Evolutionary conservation across 1,140 invertebrate genomes (phyloP), one percentile per base, ranked within the genome.

Genomic region (Solenopsis invicta): DNA sequence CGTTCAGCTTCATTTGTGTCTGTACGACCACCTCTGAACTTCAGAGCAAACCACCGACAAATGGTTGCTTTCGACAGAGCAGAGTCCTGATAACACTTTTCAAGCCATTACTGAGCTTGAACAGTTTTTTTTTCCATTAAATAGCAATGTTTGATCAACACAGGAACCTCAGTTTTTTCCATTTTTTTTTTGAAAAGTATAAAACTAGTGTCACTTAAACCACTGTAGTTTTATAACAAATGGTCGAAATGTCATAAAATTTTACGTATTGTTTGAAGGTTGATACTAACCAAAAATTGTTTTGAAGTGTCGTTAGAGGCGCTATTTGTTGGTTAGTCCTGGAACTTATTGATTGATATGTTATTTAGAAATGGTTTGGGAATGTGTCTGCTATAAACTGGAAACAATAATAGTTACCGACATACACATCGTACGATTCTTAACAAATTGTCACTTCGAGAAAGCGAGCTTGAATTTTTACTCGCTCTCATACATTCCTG

Each of bases 401-500:
- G 24, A 76, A 69, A 29, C 29, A 29, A 67, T 5, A 78, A 50
- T 84, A 90, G 50, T 34, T 62, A 48, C 18, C 61, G 21, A 52
- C 45, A 45, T 62, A 34, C n/a, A 69, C 24, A 41, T 10, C 29
- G 16, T 50, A 48, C 64, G 66, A 64, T 10, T 54, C 61, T 61
- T 62, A 71, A 85, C 48, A 50, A 86, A 71, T 61, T 21, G n/a
- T 52, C 29, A 61, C 56, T 85, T 54, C 54, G 66, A 18, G 24
- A 37, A 64, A 37, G n/a, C n/a, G 84, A 69, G 13, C 45, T 64
- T 61, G 18, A 75, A 82, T 86, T 71, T 88, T 89, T 64, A 67
- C 80, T 88, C 75, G 80, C 89, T 91, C 75, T 80, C 59, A 88
- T 90, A 94, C 93, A 94, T 94, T 93, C 93, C 93, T 94, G 90